Conservation (phyloP, 1,140 invertebrate genomes). For the Sycophaga agraensis region DNA sequence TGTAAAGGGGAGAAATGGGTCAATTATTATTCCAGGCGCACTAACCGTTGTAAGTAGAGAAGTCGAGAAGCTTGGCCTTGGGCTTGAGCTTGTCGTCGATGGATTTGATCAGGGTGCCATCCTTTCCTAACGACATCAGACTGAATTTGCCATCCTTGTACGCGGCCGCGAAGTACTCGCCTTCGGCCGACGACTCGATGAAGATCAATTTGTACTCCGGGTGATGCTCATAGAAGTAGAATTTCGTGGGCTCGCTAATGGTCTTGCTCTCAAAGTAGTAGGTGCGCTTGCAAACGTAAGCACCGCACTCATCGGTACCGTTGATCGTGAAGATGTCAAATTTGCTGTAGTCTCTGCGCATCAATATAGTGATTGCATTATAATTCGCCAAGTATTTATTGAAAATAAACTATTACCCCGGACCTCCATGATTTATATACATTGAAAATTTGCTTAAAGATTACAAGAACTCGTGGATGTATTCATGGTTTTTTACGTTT, state of each 20-base stretch:
- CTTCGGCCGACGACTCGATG: not conserved
- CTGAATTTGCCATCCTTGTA: not conserved
- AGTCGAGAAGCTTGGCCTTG: not conserved
- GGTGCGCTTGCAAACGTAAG: not conserved
- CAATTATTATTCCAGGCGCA: too few relatives aligned
- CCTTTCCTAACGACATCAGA: not conserved
- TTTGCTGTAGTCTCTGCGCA: not conserved
- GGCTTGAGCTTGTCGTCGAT: not conserved
- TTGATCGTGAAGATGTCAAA: constrained; percentile 7
- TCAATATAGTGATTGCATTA: too few relatives aligned
- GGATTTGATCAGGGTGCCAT: not conserved
- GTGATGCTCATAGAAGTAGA: not conserved
- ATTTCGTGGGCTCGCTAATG: not conserved
- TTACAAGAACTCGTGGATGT: too few relatives aligned
- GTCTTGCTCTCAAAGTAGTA: not conserved
- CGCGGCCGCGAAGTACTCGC: not conserved
- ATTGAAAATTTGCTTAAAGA: not conserved
- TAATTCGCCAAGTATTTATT: too few relatives aligned
- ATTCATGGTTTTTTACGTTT: too few relatives aligned
- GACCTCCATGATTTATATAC: too few relatives aligned
- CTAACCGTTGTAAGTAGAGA: constrained; percentile 1
- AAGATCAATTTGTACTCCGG: not conserved
- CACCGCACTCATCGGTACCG: constrained; percentile 4
- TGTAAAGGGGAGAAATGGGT: too few relatives aligned
- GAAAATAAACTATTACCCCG: too few relatives aligned